Base-by-base conservation (phyloP, 2,797 vertebrate species). In the Tinamus major region DNA sequence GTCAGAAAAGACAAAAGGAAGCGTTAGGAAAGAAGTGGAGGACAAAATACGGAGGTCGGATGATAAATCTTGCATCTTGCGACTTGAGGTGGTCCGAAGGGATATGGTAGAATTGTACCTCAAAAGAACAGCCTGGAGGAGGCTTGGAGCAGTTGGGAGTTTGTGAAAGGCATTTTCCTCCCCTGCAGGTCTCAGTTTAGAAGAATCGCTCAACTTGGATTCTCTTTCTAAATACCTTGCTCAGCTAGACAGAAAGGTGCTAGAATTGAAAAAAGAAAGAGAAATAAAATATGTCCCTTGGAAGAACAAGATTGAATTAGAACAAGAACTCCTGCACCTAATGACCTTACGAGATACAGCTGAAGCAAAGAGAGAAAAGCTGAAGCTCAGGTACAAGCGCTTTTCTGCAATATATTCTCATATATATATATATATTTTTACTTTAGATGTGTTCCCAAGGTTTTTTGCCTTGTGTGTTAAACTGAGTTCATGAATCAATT, bases 151-250 rank as follows among this genome's bases (percentile, higher is more conserved):
- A 20, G 13, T 7, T n/a, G 14, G 6, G 23, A 74, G 23, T 70
- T 92, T 72, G 21, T 65, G 20, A 76, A 27, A 76, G 80, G 78
- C 76, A 27, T 87, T 87, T 77, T 56, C 42, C 87, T 91, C 85
- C 79, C 42, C 59, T 49, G 10, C 61, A 98, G 98, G 98, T 82
- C 79, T 98, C 95, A 97, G 96, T 3, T 76, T 97, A 20, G 94
- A 97, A 79, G 95, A 97, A 53, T 98, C 97, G 0, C 59, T 98
- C 56, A 96, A 96, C 93, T 84, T 96, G 6, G 95, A 96, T 41
- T 92, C 95, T 92, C 96, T 98, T 92, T 94, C 94, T 71, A 51
- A 90, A 55, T 93, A 97, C 33, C 92, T 98, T 92, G 79, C 95
- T 78, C 79, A 89, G 48, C 96, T 98, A 48, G 71, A 97, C 92